Evolutionary conservation across 2,797 vertebrate genomes (phyloP).

Genomic region (Lutjanus campechanus): DNA sequence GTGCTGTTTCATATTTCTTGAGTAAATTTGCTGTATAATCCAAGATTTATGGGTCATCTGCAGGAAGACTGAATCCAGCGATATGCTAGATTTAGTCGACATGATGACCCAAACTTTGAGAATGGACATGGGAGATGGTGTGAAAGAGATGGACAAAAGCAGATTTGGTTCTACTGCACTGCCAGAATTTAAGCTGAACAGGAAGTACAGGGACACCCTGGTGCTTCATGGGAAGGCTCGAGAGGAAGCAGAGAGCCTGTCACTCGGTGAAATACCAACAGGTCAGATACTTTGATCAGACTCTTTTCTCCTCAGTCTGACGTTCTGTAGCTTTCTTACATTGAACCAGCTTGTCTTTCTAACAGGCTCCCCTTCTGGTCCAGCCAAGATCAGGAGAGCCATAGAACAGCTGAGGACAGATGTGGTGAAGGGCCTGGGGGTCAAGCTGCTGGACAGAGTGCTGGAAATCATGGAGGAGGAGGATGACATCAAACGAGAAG

Average conservation of each 20-base stretch:
- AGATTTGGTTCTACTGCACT: conserved; percentile 65
- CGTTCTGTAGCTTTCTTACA: not conserved
- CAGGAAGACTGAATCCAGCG: conserved; percentile 89
- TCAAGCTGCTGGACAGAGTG: conserved; percentile 92
- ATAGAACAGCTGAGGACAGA: conserved; percentile 93
- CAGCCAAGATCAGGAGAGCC: conserved; percentile 92
- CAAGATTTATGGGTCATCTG: conserved; percentile 9
- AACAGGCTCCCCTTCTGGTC: conserved; percentile 86
- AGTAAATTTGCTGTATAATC: not conserved
- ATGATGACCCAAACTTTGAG: conserved; percentile 95
- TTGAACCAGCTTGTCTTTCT: conserved; percentile 23
- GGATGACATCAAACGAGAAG: conserved; percentile 92
- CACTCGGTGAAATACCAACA: conserved; percentile 86
- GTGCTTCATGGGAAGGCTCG: conserved; percentile 92
- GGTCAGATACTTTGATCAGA: conserved; percentile 72
- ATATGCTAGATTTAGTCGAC: conserved; percentile 94
- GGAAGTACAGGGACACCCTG: conserved; percentile 94
- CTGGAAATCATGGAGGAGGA: conserved; percentile 94
- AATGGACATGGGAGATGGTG: conserved; percentile 88
- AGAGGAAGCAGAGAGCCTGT: conserved; percentile 85
- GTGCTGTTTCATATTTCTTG: not conserved
- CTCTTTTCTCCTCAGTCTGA: not conserved
- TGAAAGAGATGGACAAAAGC: conserved; percentile 58
- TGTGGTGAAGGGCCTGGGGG: conserved; percentile 92
- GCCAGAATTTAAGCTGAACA: conserved; percentile 92